phyloP scores from a whole-genome alignment of 2,113 vertebrate genomes.

The Trachemys scripta region DNA sequence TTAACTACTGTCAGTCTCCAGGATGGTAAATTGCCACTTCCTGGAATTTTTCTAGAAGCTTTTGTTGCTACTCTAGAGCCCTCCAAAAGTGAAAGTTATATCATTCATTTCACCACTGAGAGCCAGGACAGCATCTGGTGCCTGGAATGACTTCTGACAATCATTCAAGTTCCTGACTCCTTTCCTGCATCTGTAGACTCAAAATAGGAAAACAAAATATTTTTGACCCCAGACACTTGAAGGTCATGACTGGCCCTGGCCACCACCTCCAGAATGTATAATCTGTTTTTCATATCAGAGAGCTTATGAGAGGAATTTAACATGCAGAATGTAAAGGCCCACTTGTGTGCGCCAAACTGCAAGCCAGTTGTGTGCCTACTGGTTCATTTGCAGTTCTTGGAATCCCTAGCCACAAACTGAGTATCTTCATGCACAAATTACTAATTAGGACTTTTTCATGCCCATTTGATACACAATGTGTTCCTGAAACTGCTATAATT shows the following conservation, averaged over 20 bases:
- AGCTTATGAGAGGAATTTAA: neutral
- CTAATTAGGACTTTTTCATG: neutral
- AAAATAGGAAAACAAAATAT: neutral
- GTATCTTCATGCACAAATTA: neutral
- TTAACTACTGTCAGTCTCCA: constrained; percentile 28
- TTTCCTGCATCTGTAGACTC: neutral
- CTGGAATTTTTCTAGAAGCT: constrained; percentile 45
- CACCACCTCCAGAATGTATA: neutral
- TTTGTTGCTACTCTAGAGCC: constrained; percentile 37
- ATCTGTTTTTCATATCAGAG: neutral
- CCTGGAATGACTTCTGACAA: constrained; percentile 12
- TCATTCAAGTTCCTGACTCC: neutral
- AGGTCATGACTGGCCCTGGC: neutral
- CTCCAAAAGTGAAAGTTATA: constrained; percentile 39
- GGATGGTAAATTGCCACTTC: constrained; percentile 56
- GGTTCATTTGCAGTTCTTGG: neutral
- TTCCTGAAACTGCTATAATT: neutral
- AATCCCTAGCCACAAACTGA: neutral
- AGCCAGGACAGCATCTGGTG: constrained; percentile 5
- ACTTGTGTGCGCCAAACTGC: neutral
- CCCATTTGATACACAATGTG: neutral
- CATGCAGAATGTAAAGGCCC: neutral
- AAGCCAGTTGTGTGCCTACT: neutral
- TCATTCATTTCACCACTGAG: constrained; percentile 24
- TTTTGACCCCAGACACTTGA: neutral